A percentile compares a stretch with the other conserved stretches of the same genome.
phyloP scores from a whole-genome alignment of 2,888 invertebrate genomes.

The Epinotia brunnichana region DNA sequence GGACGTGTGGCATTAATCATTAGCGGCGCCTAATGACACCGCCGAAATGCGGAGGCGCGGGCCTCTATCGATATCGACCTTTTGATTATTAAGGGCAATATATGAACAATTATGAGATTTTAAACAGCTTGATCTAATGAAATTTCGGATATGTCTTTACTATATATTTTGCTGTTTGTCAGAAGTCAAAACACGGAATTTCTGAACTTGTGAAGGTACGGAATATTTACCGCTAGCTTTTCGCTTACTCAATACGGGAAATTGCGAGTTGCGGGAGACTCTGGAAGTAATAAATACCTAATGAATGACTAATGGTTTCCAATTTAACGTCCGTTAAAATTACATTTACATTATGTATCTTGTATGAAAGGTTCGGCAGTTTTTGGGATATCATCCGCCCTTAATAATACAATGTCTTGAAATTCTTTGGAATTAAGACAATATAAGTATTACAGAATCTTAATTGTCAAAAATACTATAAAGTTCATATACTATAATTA shows the following conservation, averaged over 20 bases:
- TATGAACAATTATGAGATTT: no score
- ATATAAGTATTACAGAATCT: no score
- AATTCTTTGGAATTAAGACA: no score
- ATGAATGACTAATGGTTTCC: neutral
- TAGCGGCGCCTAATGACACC: conserved; percentile 83
- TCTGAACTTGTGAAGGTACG: no score
- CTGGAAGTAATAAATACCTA: neutral
- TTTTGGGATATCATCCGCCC: neutral
- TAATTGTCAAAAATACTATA: no score
- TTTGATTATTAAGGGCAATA: conserved; percentile 27
- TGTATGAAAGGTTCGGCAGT: neutral
- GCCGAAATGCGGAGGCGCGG: conserved; percentile 66
- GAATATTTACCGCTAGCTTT: no score
- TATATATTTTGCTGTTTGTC: no score
- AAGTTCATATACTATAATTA: no score
- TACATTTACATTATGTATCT: neutral
- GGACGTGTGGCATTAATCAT: conserved; percentile 76
- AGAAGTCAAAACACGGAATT: no score
- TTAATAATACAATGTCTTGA: no score
- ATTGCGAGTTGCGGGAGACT: neutral
- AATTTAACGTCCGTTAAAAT: neutral
- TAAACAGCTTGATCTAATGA: no score
- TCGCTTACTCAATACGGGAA: neutral
- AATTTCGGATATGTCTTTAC: no score
- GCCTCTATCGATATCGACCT: conserved; percentile 16